A percentile compares a stretch with the other conserved stretches of the same genome.
These are phyloP conservation scores for Orycteropus afer DNA, from an alignment of 2,113 vertebrate species.

Conservation along the genomic window DNA sequence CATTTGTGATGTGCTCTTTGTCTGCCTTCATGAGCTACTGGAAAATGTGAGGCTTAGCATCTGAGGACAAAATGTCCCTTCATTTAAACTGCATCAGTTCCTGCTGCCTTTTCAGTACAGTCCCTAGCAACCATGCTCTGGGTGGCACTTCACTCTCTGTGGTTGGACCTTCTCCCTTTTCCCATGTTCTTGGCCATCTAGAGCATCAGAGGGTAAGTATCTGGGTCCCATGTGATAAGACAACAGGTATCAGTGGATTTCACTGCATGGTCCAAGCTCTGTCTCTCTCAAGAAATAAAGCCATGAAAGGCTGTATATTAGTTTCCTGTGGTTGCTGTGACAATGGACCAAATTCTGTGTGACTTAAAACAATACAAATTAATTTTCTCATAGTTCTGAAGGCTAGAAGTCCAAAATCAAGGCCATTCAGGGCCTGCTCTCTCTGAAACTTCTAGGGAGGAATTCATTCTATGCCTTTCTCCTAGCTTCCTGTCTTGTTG, in stretches of 20 bases:
- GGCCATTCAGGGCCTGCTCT: too few species aligned
- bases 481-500: too few species aligned
- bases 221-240: background rate
- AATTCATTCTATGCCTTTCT: too few species aligned
- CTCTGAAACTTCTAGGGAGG: too few species aligned
- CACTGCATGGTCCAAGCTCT: background rate
- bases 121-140: background rate
- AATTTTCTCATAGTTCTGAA: too few species aligned
- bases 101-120: background rate
- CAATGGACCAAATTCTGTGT: too few species aligned
- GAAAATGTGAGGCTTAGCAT: background rate
- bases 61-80: background rate
- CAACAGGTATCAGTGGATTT: background rate
- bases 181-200: background rate
- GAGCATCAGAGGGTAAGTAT: background rate
- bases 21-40: background rate
- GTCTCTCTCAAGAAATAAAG: background rate
- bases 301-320: background rate
- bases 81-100: background rate
- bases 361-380: too few species aligned
- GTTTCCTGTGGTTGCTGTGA: too few species aligned
- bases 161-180: background rate
- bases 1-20: background rate
- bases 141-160: background rate
- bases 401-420: too few species aligned